Base-by-base conservation (phyloP, 2,888 invertebrate genomes). In the Spatulosminthurus flaviceps region DNA sequence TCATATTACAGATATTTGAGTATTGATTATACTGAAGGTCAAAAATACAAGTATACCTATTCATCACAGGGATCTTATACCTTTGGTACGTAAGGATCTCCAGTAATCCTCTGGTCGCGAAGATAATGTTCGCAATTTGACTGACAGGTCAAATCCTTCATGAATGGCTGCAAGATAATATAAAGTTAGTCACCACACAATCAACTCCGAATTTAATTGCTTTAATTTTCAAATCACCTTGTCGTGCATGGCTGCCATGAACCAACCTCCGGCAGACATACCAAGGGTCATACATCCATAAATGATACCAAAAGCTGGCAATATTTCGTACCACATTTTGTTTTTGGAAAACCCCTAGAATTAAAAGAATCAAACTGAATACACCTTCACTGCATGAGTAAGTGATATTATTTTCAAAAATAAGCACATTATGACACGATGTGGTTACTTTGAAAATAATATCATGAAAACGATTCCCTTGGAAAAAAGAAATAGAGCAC, bases 311-410 rank as follows among this genome's bases (percentile, higher is more conserved):
- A 16, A 4, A 2, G 51, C 51, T 19, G 51, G 51, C 1, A 51
- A 16, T 9, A 51, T 51, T 51, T 51, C 51, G 16, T 51, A 51
- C 51, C 51, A 51, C 51, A 51, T 51, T 51, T 51, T 51, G 51
- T n/a, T n/a, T n/a, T n/a, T n/a, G n/a, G n/a, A n/a, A n/a, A n/a
- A n/a, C n/a, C n/a, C n/a, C n/a, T n/a, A n/a, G n/a, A n/a, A n/a
- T n/a, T n/a, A n/a, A n/a, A n/a, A n/a, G n/a, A n/a, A n/a, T n/a
- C n/a, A n/a, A n/a, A n/a, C n/a, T n/a, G n/a, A n/a, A n/a, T n/a
- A n/a, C n/a, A n/a, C n/a, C n/a, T n/a, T n/a, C n/a, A n/a, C n/a
- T n/a, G n/a, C n/a, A n/a, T n/a, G n/a, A n/a, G n/a, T n/a, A n/a
- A n/a, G n/a, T n/a, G n/a, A n/a, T n/a, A n/a, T n/a, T n/a, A n/a